phyloP scores from a whole-genome alignment of 2,113 vertebrate genomes.

The Aix galericulata region DNA sequence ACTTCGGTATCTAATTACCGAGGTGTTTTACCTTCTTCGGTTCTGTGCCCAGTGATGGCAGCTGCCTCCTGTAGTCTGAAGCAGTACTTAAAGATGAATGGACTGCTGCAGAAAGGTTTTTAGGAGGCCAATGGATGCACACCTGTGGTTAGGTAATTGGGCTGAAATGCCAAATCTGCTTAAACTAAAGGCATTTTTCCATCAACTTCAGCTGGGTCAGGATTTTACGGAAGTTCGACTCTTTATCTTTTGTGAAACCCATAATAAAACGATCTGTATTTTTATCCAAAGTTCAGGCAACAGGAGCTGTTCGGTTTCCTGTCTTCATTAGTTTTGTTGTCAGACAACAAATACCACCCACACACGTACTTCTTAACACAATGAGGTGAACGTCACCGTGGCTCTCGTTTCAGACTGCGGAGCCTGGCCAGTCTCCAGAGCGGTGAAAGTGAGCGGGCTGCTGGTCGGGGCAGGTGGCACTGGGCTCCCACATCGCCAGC shows the following conservation, averaged over 20 bases:
- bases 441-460: not conserved
- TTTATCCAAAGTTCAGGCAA: constrained; percentile 18
- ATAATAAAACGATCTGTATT: not conserved
- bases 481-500: not conserved
- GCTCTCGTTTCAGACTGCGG: not conserved
- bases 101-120: not conserved
- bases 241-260: not conserved
- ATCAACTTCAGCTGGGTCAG: not conserved
- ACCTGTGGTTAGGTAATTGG: not conserved
- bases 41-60: not conserved
- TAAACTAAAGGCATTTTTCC: not conserved
- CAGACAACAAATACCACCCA: constrained; percentile 57
- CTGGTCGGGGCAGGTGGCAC: no score
- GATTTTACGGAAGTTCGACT: not conserved
- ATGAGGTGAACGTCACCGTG: constrained; percentile 35
- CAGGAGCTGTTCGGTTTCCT: constrained; percentile 49
- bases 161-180: not conserved
- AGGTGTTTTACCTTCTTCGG: not conserved
- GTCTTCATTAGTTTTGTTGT: constrained; percentile 56
- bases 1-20: not conserved
- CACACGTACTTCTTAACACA: constrained; percentile 46
- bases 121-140: not conserved
- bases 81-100: not conserved
- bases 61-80: not conserved
- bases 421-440: not conserved